These are phyloP conservation scores for Oligia strigilis DNA, from an alignment of 2,888 invertebrate species.

Conservation along the genomic window DNA sequence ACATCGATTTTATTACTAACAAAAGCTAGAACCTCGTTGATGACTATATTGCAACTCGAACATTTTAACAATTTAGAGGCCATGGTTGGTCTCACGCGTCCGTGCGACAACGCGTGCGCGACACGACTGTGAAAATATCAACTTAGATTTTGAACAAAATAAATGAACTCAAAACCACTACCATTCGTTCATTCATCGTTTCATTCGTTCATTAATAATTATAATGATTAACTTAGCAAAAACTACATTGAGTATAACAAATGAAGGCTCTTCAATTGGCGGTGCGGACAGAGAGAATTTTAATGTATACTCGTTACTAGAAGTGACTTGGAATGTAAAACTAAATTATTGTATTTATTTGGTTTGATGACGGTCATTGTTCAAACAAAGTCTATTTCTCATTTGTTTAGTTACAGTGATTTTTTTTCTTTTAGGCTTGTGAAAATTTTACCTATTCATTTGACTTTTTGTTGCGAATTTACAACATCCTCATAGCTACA, in stretches of 20 bases:
- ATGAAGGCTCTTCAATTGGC: slow-evolving; percentile 40
- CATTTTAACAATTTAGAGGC: no score
- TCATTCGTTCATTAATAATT: slow-evolving; percentile 39
- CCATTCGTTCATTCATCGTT: slow-evolving; percentile 19
- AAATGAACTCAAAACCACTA: slow-evolving; percentile 5
- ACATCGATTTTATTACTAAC: no score
- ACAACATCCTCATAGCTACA: no score
- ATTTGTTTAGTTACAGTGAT: not conserved
- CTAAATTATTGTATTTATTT: slow-evolving; percentile 26
- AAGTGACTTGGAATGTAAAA: slow-evolving; percentile 28
- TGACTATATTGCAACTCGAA: no score
- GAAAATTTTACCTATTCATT: not conserved
- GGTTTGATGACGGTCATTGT: slow-evolving; percentile 11
- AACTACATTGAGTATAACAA: slow-evolving; percentile 42
- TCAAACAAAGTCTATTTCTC: not conserved
- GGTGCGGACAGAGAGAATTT: slow-evolving; percentile 44
- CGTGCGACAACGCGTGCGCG: no score
- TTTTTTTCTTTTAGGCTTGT: not conserved
- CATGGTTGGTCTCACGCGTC: no score
- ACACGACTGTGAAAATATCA: no score
- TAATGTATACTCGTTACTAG: slow-evolving; percentile 36
- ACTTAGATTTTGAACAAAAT: not conserved
- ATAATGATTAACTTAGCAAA: slow-evolving; percentile 47
- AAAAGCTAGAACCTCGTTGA: no score
- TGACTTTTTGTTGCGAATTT: not conserved